Percentiles rank a stretch among this genome's conserved stretches.
These are phyloP conservation scores for Cynopterus brachyotis DNA, from an alignment of 2,113 vertebrate genomes.

Conservation along the genomic window DNA sequence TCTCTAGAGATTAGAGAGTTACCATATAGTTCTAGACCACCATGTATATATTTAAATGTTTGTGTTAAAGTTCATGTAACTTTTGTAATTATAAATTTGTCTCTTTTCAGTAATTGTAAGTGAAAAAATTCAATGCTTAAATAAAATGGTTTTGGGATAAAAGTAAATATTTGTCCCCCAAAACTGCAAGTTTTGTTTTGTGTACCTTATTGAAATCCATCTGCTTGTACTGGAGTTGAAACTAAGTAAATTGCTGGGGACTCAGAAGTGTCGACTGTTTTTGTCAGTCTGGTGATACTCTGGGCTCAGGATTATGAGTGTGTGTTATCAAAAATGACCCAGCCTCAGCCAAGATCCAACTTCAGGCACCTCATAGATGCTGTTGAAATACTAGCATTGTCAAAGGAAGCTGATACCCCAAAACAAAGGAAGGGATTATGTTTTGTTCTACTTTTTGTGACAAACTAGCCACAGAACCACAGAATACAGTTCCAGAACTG, in stretches of 20 bases:
- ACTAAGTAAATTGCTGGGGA: slow-evolving; percentile 36
- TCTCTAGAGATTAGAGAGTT: background rate
- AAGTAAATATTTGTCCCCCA: background rate
- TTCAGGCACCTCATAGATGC: slow-evolving; percentile 37
- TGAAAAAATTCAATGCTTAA: background rate
- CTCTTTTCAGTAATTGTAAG: background rate
- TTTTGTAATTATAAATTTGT: background rate
- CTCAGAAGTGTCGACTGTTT: background rate
- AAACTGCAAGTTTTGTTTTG: background rate
- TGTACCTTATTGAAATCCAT: background rate
- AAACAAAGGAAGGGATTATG: slow-evolving; percentile 38
- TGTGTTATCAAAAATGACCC: slow-evolving; percentile 45
- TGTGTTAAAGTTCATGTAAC: background rate
- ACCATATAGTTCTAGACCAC: background rate
- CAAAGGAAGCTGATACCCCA: slow-evolving; percentile 54
- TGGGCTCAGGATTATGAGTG: slow-evolving; percentile 21
- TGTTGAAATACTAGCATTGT: slow-evolving; percentile 42
- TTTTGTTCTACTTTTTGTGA: slow-evolving; percentile 72
- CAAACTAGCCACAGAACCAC: slow-evolving; percentile 67
- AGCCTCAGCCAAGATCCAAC: slow-evolving; percentile 32
- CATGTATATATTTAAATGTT: background rate
- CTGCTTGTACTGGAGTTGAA: slow-evolving; percentile 54
- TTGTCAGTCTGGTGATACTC: slow-evolving; percentile 12
- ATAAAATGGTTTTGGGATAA: background rate
- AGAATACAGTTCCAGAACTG: slow-evolving; percentile 64